These are phyloP conservation scores for Cylindroiulus punctatus DNA, from an alignment of 2,888 invertebrate genomes.

Conservation along the genomic window DNA sequence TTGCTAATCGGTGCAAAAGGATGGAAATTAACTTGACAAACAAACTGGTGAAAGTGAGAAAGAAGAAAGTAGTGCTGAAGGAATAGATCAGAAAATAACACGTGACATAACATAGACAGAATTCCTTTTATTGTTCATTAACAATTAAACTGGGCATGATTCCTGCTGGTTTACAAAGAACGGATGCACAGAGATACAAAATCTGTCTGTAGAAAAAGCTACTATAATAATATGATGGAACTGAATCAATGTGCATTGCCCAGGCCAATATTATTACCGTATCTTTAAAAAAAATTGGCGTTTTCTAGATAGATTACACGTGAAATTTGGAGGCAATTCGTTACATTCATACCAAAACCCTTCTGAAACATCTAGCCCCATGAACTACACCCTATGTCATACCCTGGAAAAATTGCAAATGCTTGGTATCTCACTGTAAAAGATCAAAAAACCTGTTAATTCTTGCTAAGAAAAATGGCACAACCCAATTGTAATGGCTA, in stretches of 20 bases:
- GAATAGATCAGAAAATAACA: not conserved
- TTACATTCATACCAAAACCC: conserved; percentile 45
- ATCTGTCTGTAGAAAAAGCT: conserved; percentile 54
- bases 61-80: too few relatives aligned
- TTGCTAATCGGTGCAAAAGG: too few relatives aligned
- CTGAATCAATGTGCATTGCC: conserved; percentile 47
- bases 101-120: conserved; percentile 36
- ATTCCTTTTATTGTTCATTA: conserved; percentile 56
- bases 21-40: too few relatives aligned
- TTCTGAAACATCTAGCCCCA: conserved; percentile 42
- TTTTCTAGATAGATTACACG: conserved; percentile 26
- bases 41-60: too few relatives aligned
- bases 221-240: conserved; percentile 47
- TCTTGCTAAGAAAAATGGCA: conserved; percentile 38
- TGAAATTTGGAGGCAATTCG: conserved; percentile 44
- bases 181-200: conserved; percentile 54
- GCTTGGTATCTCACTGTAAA: conserved; percentile 30
- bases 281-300: conserved; percentile 43
- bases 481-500: conserved; percentile 45
- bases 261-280: conserved; percentile 45
- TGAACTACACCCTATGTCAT: conserved; percentile 45
- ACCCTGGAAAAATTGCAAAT: conserved; percentile 45
- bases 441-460: conserved; percentile 45
- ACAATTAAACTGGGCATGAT: conserved; percentile 55
- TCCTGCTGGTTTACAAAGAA: conserved; percentile 55